Base-by-base conservation (phyloP, 2,888 invertebrate genomes). In the Poecilus cupreus region DNA sequence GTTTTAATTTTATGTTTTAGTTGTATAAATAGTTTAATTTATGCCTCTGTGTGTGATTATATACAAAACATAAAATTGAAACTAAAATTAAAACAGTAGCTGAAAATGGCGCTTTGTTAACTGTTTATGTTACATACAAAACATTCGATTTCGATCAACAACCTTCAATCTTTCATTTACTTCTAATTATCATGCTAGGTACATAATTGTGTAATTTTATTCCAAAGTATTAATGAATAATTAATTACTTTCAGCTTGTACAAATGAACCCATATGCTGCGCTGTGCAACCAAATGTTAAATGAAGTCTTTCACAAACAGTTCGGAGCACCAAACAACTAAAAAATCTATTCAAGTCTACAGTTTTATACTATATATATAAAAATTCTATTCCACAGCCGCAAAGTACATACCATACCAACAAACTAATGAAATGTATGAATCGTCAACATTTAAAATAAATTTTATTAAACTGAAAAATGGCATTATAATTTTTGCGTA, bases 261-360 rank as follows among this genome's bases (percentile, higher is more conserved):
- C 94, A 96, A 87, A 88, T 97, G 87, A 98, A 98, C 90, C 98
- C 98, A 0, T 98, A 97, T 88, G 98, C 98, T 2, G 98, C 97
- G 0, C 92, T 98, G 76, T 98, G 98, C 89, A 98, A 98, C 89
- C 95, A 97, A 89, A 98, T 98, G 97, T 90, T 98, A 80, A 91
- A 92, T 76, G 94, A 96, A 89, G 95, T 96, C 54, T 93, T 96
- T 90, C 90, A 91, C 57, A 89, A 89, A 84, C 88, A 87, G 85
- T 54, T 39, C 22, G 72, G 22, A 46, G n/a, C 10, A 13, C 8
- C 43, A 11, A 46, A 72, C 8, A 11, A 60, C 3, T 60, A 60
- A 60, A 24, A 20, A 18, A 54, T 8, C 20, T 18, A 4, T 54
- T 18, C 18, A 32, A 32, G 8, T 32, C 16, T 20, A 11, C 26